A percentile compares a stretch with the other conserved stretches of the same genome.
These are phyloP conservation scores for Cephus rjabovi DNA, from an alignment of 2,888 invertebrate genomes.

Conservation along the genomic window DNA sequence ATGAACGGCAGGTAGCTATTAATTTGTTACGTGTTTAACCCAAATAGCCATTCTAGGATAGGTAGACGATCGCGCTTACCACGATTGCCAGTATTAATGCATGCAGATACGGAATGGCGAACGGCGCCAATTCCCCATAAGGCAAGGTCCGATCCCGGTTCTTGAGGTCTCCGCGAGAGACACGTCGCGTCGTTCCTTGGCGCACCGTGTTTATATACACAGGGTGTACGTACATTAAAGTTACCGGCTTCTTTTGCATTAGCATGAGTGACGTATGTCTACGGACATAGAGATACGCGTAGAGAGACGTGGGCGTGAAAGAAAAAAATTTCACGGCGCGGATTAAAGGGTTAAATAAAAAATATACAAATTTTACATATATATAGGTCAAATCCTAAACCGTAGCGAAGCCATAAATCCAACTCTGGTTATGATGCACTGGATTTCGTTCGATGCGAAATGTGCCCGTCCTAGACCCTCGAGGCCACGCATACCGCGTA, in stretches of 20 bases:
- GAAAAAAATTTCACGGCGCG: conserved; percentile 5
- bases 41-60: conserved; percentile 44
- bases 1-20: conserved; percentile 40
- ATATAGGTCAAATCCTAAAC: no score
- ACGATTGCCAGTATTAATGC: conserved; percentile 20
- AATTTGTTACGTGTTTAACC: conserved; percentile 46
- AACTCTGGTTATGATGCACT: not conserved
- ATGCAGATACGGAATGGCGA: conserved; percentile 24
- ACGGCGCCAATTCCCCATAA: conserved; percentile 36
- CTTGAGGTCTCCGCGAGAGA: not conserved
- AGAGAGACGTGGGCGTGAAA: conserved; percentile 4
- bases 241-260: not conserved
- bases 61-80: conserved; percentile 18
- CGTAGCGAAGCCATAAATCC: not conserved
- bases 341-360: conserved; percentile 4
- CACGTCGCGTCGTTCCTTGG: not conserved
- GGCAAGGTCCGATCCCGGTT: conserved; percentile 29
- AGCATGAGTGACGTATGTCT: not conserved
- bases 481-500: not conserved
- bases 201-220: not conserved
- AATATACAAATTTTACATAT: not conserved
- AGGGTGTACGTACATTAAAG: not conserved
- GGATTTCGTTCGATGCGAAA: not conserved
- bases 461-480: not conserved
- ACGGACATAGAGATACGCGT: conserved; percentile 11